Evolutionary conservation across 2,797 vertebrate species (phyloP), one percentile per base, ranked within the genome.

Genomic region (Lagocephalus sceleratus): DNA sequence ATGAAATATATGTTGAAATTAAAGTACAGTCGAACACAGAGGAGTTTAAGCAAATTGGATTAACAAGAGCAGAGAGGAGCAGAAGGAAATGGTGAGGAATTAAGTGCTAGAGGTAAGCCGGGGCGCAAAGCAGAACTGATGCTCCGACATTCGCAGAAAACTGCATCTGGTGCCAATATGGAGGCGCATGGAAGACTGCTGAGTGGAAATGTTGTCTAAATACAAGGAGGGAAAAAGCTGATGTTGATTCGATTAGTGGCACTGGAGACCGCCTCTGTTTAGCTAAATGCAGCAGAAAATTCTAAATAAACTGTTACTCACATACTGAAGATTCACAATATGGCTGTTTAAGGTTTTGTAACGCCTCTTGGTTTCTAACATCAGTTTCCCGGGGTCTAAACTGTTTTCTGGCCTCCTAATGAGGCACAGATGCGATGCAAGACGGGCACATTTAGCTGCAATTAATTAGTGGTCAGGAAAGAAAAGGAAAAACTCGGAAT

Each of bases 131-230:
- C 56, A 54, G 45, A 53, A 32, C 54, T 45, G 56, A 52, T n/a
- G 47, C 51, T 51, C 7, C 45, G 42, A 35, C 54, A 50, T 61
- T 26, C 11, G 8, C 54, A 47, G 49, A 48, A 61, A 60, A 44
- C 25, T 61, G 64, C 76, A 82, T 77, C 71, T 77, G 81, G 69
- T 25, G 58, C 54, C 61, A 76, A 54, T 52, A 66, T 73, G 63
- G 45, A 35, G 51, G 50, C 19, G 47, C 47, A 48, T 20, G 42
- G 49, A 50, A 52, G 50, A 60, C 9, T 57, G 25, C 25, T 43
- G 38, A 26, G 39, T 46, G 35, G 15, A 59, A 43, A 48, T 5
- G 15, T 7, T 20, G 21, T 29, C 40, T 47, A 19, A 46, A 52
- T 50, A 47, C 26, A 57, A 8, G 12, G 5, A 11, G 3, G 1